Conservation (phyloP, 2,113 vertebrate species). For the Microtus montanus region DNA sequence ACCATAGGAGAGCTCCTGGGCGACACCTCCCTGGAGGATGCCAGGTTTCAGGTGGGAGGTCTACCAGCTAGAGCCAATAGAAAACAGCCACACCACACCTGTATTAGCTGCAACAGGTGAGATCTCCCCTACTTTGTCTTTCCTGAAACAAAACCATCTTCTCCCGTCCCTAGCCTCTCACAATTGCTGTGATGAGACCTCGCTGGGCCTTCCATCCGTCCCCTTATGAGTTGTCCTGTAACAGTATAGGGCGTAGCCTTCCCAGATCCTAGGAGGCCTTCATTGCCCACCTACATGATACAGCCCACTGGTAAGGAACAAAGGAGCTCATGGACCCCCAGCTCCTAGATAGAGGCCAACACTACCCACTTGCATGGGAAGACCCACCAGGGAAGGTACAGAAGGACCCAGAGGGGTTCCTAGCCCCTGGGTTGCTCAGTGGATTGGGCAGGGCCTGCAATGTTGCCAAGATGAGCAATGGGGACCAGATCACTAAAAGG, state of each 20-base stretch:
- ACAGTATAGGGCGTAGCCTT: fast-evolving
- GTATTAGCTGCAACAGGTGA: not conserved
- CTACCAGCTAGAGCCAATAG: not conserved
- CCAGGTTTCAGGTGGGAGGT: not conserved
- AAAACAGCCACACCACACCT: not conserved
- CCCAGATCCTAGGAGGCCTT: not conserved
- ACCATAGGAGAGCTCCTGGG: not conserved
- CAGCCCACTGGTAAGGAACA: not conserved
- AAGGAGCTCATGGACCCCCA: not conserved
- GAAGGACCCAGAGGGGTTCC: no score
- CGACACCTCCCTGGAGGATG: not conserved
- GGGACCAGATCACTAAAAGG: not conserved
- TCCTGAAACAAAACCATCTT: not conserved
- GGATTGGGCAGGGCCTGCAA: not conserved
- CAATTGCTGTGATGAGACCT: not conserved
- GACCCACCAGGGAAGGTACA: not conserved
- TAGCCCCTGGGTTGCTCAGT: no score
- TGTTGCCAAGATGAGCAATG: not conserved
- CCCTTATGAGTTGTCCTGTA: not conserved
- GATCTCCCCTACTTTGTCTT: not conserved
- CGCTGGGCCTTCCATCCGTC: not conserved
- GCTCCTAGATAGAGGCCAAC: not conserved
- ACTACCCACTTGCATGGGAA: no score
- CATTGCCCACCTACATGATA: fast-evolving
- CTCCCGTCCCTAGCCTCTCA: not conserved